Conservation (phyloP, 2,113 vertebrate genomes). For the Prochilodus magdalenae region DNA sequence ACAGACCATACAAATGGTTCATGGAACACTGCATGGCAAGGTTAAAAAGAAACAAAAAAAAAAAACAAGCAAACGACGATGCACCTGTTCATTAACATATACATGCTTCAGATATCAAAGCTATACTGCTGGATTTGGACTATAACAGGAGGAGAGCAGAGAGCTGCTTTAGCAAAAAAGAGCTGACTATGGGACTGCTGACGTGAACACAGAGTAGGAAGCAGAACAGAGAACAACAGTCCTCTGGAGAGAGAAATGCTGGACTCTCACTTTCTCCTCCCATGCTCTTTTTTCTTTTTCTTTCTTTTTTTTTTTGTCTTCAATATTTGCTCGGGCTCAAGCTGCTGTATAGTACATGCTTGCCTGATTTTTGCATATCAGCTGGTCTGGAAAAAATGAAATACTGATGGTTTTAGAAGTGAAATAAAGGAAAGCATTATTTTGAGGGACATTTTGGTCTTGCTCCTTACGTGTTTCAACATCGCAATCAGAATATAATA, state of each 20-base stretch:
- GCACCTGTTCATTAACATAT: constrained; percentile 42
- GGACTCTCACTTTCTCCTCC: constrained; percentile 54
- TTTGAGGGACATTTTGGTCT: constrained; percentile 54
- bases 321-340: constrained; percentile 42
- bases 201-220: constrained; percentile 50
- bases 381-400: constrained; percentile 59
- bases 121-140: constrained; percentile 47
- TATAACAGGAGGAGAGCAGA: constrained; percentile 26
- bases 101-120: constrained; percentile 53
- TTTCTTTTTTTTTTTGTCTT: constrained; percentile 30
- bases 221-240: constrained; percentile 55
- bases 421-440: constrained; percentile 61
- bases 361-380: constrained; percentile 60
- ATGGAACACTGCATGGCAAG: constrained; percentile 57
- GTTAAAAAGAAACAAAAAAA: background rate
- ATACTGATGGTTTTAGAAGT: constrained; percentile 55
- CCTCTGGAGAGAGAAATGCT: constrained; percentile 52
- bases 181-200: constrained; percentile 55
- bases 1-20: constrained; percentile 38
- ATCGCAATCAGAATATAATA: background rate
- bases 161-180: constrained; percentile 40
- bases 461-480: constrained; percentile 15
- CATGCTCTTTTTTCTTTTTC: constrained; percentile 44
- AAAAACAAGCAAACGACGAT: constrained; percentile 45
- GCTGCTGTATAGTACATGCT: constrained; percentile 58